Conservation (phyloP, 2,888 invertebrate genomes). For the Polyommatus icarus region DNA sequence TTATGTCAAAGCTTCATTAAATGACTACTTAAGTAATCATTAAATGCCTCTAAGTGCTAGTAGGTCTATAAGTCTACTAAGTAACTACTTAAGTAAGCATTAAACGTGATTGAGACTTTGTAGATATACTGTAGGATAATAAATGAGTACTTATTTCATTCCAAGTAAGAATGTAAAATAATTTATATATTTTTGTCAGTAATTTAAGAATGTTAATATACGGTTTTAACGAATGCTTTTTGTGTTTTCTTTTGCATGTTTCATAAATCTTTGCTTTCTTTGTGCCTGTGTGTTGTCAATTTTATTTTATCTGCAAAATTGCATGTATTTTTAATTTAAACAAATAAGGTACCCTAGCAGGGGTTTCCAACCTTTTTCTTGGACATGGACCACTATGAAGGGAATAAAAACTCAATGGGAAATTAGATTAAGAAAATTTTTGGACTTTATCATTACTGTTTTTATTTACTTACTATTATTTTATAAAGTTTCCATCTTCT, state of each 20-base stretch:
- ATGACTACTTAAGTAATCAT: too few species aligned
- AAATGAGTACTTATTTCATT: constrained; percentile 36
- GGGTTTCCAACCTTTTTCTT: too few species aligned
- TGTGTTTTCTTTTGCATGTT: constrained; percentile 53
- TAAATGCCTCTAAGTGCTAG: too few species aligned
- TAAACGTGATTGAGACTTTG: constrained; percentile 14
- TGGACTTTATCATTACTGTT: too few species aligned
- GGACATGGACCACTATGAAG: too few species aligned
- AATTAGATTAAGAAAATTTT: too few species aligned
- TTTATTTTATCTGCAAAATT: not conserved
- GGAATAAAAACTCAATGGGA: too few species aligned
- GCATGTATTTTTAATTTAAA: not conserved
- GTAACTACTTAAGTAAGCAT: not conserved
- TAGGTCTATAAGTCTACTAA: too few species aligned
- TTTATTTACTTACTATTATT: too few species aligned
- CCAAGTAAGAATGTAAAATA: constrained; percentile 26
- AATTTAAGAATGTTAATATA: constrained; percentile 71
- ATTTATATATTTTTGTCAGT: constrained; percentile 45
- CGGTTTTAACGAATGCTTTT: constrained; percentile 66
- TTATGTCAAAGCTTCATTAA: too few species aligned
- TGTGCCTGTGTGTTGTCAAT: constrained; percentile 24
- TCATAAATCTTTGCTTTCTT: constrained; percentile 30
- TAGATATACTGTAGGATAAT: constrained; percentile 29
- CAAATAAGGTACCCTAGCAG: not conserved
- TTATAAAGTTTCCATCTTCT: too few species aligned